Evolutionary conservation across 2,113 vertebrate species (phyloP).

Genomic region (Tauraco erythrolophus): DNA sequence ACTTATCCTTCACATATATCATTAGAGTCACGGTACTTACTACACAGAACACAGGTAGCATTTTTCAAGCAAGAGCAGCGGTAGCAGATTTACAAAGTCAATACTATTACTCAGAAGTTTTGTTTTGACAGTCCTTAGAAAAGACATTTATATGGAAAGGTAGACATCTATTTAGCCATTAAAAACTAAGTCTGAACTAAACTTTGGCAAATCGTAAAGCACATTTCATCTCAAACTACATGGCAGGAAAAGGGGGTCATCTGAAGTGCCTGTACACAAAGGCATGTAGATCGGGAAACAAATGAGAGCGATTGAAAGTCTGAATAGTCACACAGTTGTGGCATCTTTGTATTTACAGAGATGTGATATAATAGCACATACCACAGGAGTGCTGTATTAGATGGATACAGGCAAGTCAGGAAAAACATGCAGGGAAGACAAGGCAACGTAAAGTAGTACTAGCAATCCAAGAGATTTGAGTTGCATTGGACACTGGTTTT

Average conservation of each 20-base stretch:
- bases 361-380: not conserved
- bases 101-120: not conserved
- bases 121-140: not conserved
- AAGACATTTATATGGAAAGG: not conserved
- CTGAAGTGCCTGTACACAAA: not conserved
- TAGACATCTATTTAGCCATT: not conserved
- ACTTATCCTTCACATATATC: not conserved
- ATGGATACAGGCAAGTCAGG: not conserved
- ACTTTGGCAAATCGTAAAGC: not conserved
- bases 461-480: not conserved
- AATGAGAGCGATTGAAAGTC: not conserved
- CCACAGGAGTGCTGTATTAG: not conserved
- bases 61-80: not conserved
- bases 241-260: not conserved
- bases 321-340: not conserved
- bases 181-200: not conserved
- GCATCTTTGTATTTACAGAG: not conserved
- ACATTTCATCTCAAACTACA: not conserved
- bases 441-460: too few relatives aligned
- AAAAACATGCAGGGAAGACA: not conserved
- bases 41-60: not conserved
- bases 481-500: not conserved
- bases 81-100: not conserved
- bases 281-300: not conserved
- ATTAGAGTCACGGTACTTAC: not conserved